Conservation (phyloP, 1,140 invertebrate species). For the Achatina immaculata region DNA sequence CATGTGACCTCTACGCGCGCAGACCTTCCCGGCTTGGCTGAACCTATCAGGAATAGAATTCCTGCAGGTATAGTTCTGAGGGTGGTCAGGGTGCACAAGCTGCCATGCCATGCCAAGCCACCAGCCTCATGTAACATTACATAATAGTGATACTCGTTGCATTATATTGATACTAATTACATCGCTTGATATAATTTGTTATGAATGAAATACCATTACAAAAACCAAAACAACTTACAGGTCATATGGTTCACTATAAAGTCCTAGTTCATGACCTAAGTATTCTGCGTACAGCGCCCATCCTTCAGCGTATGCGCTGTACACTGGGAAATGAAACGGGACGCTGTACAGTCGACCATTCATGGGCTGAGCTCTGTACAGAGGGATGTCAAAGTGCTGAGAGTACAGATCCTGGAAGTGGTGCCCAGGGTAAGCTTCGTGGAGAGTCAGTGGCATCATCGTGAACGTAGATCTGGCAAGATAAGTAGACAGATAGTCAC, state of each 20-base stretch:
- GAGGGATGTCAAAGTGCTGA: conserved; percentile 52
- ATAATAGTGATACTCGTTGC: too few relatives aligned
- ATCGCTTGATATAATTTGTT: too few relatives aligned
- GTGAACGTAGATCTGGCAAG: conserved; percentile 64
- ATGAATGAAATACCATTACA: too few relatives aligned
- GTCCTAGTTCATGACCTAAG: conserved; percentile 69
- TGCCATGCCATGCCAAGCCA: too few relatives aligned
- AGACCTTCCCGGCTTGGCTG: too few relatives aligned
- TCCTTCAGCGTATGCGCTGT: conserved; percentile 69
- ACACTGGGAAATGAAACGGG: conserved; percentile 70
- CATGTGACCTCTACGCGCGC: too few relatives aligned
- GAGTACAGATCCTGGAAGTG: conserved; percentile 66
- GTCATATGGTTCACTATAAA: conserved; percentile 60
- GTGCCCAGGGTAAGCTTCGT: conserved; percentile 71
- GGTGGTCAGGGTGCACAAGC: too few relatives aligned
- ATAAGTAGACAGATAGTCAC: too few relatives aligned
- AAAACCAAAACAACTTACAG: conserved; percentile 50
- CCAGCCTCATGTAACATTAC: too few relatives aligned
- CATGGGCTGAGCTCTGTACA: conserved; percentile 58
- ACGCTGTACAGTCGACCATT: conserved; percentile 58
- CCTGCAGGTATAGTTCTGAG: too few relatives aligned
- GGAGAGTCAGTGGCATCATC: conserved; percentile 66
- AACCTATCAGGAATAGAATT: too few relatives aligned
- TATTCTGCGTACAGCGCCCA: conserved; percentile 72
- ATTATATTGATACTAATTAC: too few relatives aligned